Evolutionary conservation across 2,797 vertebrate genomes (phyloP).

Genomic region (Crenichthys baileyi): DNA sequence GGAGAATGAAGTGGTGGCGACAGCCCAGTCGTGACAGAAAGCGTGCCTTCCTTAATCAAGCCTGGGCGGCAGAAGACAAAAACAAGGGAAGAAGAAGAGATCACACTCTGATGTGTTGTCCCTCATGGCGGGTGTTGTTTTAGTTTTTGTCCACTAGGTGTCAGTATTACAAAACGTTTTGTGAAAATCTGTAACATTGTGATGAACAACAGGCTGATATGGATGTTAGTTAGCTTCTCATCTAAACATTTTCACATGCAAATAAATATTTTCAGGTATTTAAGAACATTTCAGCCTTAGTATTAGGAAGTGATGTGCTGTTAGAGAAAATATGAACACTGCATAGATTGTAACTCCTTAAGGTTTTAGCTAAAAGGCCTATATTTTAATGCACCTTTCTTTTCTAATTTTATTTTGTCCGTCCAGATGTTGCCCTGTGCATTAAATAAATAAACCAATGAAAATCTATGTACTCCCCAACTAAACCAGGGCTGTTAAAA

Average conservation of each 20-base stretch:
- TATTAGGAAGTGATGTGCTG: not conserved
- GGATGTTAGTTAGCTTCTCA: not conserved
- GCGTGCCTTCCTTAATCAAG: slow-evolving; percentile 57
- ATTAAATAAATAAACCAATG: not conserved
- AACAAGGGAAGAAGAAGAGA: slow-evolving; percentile 1
- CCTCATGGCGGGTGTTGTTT: slow-evolving; percentile 3
- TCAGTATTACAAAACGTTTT: slow-evolving; percentile 37
- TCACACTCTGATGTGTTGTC: slow-evolving; percentile 5
- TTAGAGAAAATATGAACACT: not conserved
- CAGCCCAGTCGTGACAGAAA: slow-evolving; percentile 54
- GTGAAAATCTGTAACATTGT: slow-evolving; percentile 6
- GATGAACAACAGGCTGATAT: not conserved
- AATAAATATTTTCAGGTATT: not conserved
- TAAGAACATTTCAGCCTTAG: not conserved
- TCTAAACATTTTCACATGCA: slow-evolving; percentile 1
- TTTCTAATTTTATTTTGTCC: not conserved
- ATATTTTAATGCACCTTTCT: not conserved
- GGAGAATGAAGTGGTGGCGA: slow-evolving; percentile 48
- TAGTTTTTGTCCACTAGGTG: slow-evolving; percentile 44
- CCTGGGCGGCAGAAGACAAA: slow-evolving; percentile 11
- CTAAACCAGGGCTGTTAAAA: not conserved
- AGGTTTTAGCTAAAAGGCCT: not conserved
- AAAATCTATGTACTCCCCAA: not conserved
- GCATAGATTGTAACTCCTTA: not conserved
- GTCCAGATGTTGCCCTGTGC: not conserved